Conservation (phyloP, 2,888 invertebrate genomes). For the Laothoe populi region DNA sequence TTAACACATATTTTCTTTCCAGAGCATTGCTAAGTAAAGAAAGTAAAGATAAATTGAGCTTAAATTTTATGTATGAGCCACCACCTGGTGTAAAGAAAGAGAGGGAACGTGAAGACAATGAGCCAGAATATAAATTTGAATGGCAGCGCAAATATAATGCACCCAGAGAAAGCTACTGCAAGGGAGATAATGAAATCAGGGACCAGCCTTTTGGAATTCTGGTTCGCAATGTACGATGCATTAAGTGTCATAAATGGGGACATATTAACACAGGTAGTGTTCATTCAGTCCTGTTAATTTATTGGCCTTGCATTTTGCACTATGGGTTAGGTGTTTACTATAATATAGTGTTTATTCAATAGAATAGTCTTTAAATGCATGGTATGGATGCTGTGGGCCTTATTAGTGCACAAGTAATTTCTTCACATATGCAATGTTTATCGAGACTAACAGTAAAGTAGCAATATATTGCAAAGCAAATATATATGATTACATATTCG, state of each 20-base stretch:
- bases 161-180: slow-evolving; percentile 98
- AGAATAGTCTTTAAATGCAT: no score
- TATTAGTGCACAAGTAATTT: no score
- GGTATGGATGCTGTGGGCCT: no score
- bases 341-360: no score
- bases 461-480: no score
- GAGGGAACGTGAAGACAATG: slow-evolving; percentile 95
- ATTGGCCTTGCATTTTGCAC: not conserved
- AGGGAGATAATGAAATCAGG: slow-evolving; percentile 98
- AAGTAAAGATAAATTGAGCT: slow-evolving; percentile 98
- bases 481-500: no score
- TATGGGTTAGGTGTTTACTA: no score
- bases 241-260: slow-evolving; percentile 99
- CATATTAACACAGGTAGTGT: slow-evolving; percentile 94
- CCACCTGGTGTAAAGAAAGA: slow-evolving; percentile 98
- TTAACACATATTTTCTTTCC: slow-evolving; percentile 39
- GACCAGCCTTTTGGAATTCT: slow-evolving; percentile 99
- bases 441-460: no score
- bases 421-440: no score
- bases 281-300: not conserved
- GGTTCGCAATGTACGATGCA: slow-evolving; percentile 98
- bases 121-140: slow-evolving; percentile 99
- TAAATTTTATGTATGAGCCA: slow-evolving; percentile 99
- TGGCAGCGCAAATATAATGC: slow-evolving; percentile 99
- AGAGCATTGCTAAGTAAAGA: slow-evolving; percentile 98